Percentiles rank a stretch among this genome's conserved stretches.
Conservation (phyloP, 2,797 vertebrate species). For the Orientallactaga sibirica region DNA sequence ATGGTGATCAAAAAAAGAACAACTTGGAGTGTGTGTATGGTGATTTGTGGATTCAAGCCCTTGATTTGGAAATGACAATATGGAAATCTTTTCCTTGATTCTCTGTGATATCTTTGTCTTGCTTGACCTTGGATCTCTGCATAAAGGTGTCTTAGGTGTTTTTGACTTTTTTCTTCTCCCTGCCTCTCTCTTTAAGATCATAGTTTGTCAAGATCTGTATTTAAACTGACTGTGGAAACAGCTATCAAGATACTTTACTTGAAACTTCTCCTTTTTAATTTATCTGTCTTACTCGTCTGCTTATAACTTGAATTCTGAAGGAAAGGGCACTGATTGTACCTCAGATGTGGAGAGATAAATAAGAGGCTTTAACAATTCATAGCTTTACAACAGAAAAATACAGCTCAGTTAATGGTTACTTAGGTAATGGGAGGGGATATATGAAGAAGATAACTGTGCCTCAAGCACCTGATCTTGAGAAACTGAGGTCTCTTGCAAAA, state of each 20-base stretch:
- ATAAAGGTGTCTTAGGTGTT: not conserved
- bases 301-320: not conserved
- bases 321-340: not conserved
- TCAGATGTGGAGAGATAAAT: not conserved
- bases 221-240: not conserved
- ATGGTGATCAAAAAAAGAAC: too few species aligned
- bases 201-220: not conserved
- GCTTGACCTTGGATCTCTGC: too few species aligned
- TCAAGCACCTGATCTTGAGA: not conserved
- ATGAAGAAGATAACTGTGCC: not conserved
- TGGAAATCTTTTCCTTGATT: not conserved
- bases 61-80: not conserved
- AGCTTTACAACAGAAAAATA: not conserved
- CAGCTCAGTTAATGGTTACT: not conserved
- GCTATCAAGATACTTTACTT: not conserved
- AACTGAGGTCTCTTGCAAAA: not conserved
- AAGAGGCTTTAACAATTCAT: not conserved
- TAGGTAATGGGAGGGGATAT: not conserved
- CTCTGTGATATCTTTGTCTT: not conserved
- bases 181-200: not conserved
- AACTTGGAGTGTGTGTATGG: not conserved
- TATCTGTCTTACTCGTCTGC: not conserved
- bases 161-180: not conserved
- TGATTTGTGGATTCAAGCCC: not conserved
- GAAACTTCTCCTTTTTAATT: not conserved